These are phyloP conservation scores for Aphidoletes aphidimyza DNA, from an alignment of 2,888 invertebrate genomes.

Conservation along the genomic window DNA sequence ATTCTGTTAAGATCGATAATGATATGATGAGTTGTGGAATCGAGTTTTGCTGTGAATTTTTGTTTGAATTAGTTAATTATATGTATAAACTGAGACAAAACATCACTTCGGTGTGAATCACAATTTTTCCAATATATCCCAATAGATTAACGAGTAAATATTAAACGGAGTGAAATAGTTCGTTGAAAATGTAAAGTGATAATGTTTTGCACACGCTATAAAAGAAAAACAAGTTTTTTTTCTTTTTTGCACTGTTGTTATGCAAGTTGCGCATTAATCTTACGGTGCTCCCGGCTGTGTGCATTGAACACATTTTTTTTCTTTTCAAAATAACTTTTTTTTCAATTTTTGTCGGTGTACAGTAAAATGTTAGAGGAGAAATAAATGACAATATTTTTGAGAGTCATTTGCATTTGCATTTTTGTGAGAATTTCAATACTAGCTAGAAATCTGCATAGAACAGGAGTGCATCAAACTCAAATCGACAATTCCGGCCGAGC, in stretches of 20 bases:
- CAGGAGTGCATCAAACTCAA: too few species aligned
- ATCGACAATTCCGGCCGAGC: too few species aligned
- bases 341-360: neutral
- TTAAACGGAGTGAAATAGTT: neutral
- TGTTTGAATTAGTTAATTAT: too few species aligned
- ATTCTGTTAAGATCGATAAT: neutral
- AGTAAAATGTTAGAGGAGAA: too few species aligned
- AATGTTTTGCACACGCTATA: neutral
- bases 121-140: too few species aligned
- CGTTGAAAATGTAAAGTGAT: neutral
- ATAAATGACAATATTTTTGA: too few species aligned
- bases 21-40: neutral
- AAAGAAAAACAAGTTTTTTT: neutral
- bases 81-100: too few species aligned
- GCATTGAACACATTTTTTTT: neutral
- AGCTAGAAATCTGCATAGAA: too few species aligned
- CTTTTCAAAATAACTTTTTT: neutral
- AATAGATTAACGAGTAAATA: too few species aligned
- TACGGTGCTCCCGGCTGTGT: slow-evolving; percentile 3
- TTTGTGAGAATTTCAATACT: too few species aligned
- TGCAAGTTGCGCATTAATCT: neutral
- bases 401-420: too few species aligned
- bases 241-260: neutral
- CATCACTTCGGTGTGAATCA: too few species aligned
- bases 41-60: neutral